Evolutionary conservation across 2,888 invertebrate genomes (phyloP).

Genomic region (Noctua janthina): DNA sequence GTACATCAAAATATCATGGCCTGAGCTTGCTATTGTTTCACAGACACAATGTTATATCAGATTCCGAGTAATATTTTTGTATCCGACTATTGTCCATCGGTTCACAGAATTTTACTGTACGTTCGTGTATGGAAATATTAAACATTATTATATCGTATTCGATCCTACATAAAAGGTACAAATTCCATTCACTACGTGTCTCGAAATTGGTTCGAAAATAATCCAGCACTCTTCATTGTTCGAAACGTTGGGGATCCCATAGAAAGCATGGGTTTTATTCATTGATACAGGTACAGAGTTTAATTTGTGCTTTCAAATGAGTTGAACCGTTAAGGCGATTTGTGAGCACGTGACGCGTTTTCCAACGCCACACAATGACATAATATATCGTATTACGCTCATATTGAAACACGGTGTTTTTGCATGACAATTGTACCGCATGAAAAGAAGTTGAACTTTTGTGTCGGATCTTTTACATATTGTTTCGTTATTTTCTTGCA

Average conservation of each 20-base stretch:
- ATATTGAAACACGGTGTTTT: constrained; percentile 52
- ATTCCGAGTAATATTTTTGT: constrained; percentile 57
- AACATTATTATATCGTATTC: constrained; percentile 60
- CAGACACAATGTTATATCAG: constrained; percentile 44
- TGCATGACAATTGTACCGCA: constrained; percentile 54
- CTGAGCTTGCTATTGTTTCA: constrained; percentile 51
- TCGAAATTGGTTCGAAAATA: constrained; percentile 66
- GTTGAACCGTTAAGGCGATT: constrained; percentile 60
- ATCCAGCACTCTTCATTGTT: constrained; percentile 63
- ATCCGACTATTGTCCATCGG: constrained; percentile 51
- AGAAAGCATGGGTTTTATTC: constrained; percentile 54
- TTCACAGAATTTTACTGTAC: constrained; percentile 48
- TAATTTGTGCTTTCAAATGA: constrained; percentile 61
- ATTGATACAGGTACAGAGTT: constrained; percentile 59
- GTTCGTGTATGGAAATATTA: constrained; percentile 52
- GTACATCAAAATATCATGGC: constrained; percentile 47
- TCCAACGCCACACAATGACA: constrained; percentile 45
- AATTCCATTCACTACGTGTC: constrained; percentile 60
- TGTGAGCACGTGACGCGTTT: constrained; percentile 52
- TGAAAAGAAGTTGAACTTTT: constrained; percentile 56
- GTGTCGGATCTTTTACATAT: constrained; percentile 47
- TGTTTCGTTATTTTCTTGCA: constrained; percentile 35
- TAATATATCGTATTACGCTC: constrained; percentile 49
- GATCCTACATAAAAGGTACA: constrained; percentile 59
- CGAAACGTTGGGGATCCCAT: constrained; percentile 49